Conservation (phyloP, 2,888 invertebrate species). For the Dendrolimus houi region DNA sequence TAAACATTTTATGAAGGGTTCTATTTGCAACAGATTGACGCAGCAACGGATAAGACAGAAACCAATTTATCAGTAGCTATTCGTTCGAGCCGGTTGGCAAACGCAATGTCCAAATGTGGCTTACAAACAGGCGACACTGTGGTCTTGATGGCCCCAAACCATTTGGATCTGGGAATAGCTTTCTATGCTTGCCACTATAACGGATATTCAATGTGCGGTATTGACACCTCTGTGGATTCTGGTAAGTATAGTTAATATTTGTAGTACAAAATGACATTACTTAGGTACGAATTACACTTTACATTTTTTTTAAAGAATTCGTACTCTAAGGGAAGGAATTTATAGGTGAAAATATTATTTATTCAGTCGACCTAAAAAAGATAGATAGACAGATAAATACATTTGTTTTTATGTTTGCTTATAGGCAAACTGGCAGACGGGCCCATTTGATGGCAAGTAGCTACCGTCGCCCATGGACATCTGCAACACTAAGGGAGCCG, state of each 20-base stretch:
- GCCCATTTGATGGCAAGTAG: too few relatives aligned
- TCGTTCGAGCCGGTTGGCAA: conserved; percentile 13
- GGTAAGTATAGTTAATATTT: not conserved
- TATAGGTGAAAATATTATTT: too few relatives aligned
- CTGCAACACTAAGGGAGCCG: too few relatives aligned
- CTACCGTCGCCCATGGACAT: too few relatives aligned
- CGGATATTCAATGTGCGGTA: conserved; percentile 5
- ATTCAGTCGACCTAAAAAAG: too few relatives aligned
- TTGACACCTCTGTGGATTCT: not conserved
- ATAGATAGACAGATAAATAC: too few relatives aligned
- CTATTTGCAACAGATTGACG: conserved; percentile 28
- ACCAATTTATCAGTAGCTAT: conserved; percentile 33
- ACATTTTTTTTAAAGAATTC: too few relatives aligned
- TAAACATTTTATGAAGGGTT: not conserved
- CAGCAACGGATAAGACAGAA: conserved; percentile 23
- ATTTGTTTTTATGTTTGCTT: too few relatives aligned
- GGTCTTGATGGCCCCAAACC: conserved; percentile 11
- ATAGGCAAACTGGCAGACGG: too few relatives aligned
- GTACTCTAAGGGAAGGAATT: too few relatives aligned
- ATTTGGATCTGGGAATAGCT: conserved; percentile 11
- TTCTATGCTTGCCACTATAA: conserved; percentile 14
- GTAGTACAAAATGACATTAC: too few relatives aligned
- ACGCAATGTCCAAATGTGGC: conserved; percentile 10
- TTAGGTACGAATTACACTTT: too few relatives aligned
- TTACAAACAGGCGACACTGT: conserved; percentile 10